Conservation (phyloP, 2,797 vertebrate species). For the Rhabdophis nuchalis region DNA sequence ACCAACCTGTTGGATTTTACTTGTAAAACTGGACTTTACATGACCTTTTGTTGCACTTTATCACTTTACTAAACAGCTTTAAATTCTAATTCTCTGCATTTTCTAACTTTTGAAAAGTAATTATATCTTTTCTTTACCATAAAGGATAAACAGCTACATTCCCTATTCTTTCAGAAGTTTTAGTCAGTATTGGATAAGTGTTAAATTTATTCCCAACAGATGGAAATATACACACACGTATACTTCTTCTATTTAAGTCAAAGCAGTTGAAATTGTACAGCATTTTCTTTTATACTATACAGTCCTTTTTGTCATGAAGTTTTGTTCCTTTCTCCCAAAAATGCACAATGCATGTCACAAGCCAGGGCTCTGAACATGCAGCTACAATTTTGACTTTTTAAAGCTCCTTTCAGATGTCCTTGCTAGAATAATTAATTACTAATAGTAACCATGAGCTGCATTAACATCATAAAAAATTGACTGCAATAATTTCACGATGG, state of each 20-base stretch:
- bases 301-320: background rate
- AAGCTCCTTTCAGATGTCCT: background rate
- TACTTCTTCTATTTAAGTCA: background rate
- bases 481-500: slow-evolving; percentile 25
- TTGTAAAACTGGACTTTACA: background rate
- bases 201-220: background rate
- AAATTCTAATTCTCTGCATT: background rate
- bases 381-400: background rate
- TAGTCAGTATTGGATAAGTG: background rate
- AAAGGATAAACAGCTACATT: background rate
- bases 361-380: background rate
- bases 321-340: background rate
- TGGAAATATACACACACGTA: background rate
- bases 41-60: background rate
- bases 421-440: slow-evolving; percentile 35
- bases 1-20: background rate
- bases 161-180: background rate
- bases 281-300: background rate
- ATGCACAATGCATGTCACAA: background rate
- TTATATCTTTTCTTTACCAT: background rate
- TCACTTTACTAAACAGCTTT: background rate
- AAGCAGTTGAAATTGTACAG: background rate
- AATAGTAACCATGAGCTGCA: slow-evolving; percentile 39
- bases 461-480: slow-evolving; percentile 29
- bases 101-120: background rate